These are phyloP conservation scores for Agonopterix heracliana DNA, from an alignment of 2,888 invertebrate genomes.

Conservation along the genomic window DNA sequence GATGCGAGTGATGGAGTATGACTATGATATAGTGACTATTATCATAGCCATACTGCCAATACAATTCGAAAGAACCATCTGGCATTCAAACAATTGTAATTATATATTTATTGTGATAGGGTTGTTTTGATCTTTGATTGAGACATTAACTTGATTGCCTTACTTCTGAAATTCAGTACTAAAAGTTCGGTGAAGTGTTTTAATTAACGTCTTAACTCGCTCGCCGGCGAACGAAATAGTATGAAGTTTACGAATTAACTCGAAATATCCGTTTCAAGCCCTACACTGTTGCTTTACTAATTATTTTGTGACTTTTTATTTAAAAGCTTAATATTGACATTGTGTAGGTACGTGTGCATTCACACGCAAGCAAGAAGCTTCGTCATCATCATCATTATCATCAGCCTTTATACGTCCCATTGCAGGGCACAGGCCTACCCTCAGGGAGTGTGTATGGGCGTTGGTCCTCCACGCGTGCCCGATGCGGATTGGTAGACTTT, in stretches of 20 bases:
- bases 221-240: conserved; percentile 53
- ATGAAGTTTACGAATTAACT: conserved; percentile 72
- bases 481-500: too few relatives aligned
- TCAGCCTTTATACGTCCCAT: too few relatives aligned
- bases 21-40: too few relatives aligned
- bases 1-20: too few relatives aligned
- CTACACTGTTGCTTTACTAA: conserved; percentile 44
- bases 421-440: too few relatives aligned
- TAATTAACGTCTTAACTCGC: conserved; percentile 69
- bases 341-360: too few relatives aligned
- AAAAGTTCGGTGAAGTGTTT: conserved; percentile 71
- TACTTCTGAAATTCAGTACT: conserved; percentile 70
- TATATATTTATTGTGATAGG: conserved; percentile 58
- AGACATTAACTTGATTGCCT: conserved; percentile 68
- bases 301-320: conserved; percentile 22
- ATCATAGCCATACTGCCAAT: too few relatives aligned
- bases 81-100: conserved; percentile 33
- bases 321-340: too few relatives aligned
- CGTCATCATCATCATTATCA: too few relatives aligned
- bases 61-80: conserved; percentile 19
- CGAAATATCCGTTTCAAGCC: conserved; percentile 55
- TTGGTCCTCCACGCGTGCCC: too few relatives aligned
- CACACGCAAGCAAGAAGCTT: too few relatives aligned
- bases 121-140: conserved; percentile 72
- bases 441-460: too few relatives aligned